Conservation (phyloP, 2,797 vertebrate genomes). For the Coranthus polyacanthus region DNA sequence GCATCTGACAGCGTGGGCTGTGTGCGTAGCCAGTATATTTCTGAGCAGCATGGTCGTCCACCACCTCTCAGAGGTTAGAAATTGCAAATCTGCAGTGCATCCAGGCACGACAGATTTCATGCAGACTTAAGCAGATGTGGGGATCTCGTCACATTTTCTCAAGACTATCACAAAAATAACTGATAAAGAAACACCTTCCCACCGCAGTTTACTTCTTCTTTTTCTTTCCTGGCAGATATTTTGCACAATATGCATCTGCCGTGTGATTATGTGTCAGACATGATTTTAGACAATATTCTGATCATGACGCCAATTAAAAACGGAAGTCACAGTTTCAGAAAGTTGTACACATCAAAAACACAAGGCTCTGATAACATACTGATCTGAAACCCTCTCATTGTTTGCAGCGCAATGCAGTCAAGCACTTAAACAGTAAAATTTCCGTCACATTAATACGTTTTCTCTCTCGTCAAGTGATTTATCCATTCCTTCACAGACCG, state of each 20-base stretch:
- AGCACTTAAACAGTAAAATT: too few relatives aligned
- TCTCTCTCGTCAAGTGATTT: too few relatives aligned
- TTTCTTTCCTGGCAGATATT: slow-evolving; percentile 22
- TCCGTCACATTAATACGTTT: too few relatives aligned
- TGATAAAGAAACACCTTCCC: background rate
- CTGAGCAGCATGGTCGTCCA: slow-evolving; percentile 72
- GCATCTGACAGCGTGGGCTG: slow-evolving; percentile 79
- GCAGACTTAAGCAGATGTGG: background rate
- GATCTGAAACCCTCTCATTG: too few relatives aligned
- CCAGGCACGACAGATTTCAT: background rate
- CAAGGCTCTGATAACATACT: too few relatives aligned
- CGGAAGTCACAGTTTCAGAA: too few relatives aligned
- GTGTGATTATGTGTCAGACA: too few relatives aligned
- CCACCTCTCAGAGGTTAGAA: slow-evolving; percentile 67
- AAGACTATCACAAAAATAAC: slow-evolving; percentile 9
- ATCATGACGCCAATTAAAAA: too few relatives aligned
- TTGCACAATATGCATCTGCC: background rate
- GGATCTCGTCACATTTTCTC: too few relatives aligned
- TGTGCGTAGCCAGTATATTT: slow-evolving; percentile 72
- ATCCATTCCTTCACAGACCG: slow-evolving; percentile 10
- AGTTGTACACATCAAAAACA: too few relatives aligned
- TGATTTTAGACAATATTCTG: too few relatives aligned
- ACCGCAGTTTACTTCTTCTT: slow-evolving; percentile 40
- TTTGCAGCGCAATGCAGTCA: too few relatives aligned
- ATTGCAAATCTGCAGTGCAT: background rate